Evolutionary conservation across 2,888 invertebrate genomes (phyloP), one percentile per base, ranked within the genome.

Genomic region (Eugnorisma glareosa): DNA sequence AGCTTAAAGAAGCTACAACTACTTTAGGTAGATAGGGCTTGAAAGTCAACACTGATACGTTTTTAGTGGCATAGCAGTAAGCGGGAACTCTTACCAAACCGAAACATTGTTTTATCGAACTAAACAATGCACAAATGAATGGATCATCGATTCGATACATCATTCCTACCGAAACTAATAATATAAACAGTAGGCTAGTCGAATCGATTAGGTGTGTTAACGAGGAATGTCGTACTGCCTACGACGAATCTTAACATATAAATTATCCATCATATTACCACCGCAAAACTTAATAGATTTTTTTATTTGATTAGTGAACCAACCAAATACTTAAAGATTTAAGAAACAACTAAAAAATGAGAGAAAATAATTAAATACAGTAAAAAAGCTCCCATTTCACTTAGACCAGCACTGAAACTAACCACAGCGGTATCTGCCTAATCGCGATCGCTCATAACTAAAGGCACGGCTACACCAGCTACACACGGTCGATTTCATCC

Each of bases 401-500:
- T 81, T 68, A 76, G 63, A 72, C 63, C 69, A 75, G 63, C 51
- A 57, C 66, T 40, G 77, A 72, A 61, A 67, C 43, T 10, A 73
- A 57, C 79, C 48, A 21, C 67, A 66, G 18, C 59, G 11, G 54
- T 54, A 77, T 80, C 67, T 61, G 24, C 13, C 48, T 69, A 79
- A 71, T 48, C 80, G 84, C 81, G 67, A 51, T 40, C 68, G 69
- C 86, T 85, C 67, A 61, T 90, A 68, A 83, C 88, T 92, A 90
- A 82, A 59, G 85, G 89, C 91, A 83, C 77, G 84, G 73, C 24
- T 64, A 82, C 82, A 86, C 90, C 90, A 89, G 91, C 91, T 92
- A 91, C 93, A 92, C 90, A 93, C 93, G 89, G 90, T 90, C 94
- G 94, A 94, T 94, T 94, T 92, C 92, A 92, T 93, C 94, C 94